Percentiles rank a stretch among this genome's conserved stretches.
Evolutionary conservation across 1,140 invertebrate species (phyloP).

Genomic region (Ylistrum balloti): DNA sequence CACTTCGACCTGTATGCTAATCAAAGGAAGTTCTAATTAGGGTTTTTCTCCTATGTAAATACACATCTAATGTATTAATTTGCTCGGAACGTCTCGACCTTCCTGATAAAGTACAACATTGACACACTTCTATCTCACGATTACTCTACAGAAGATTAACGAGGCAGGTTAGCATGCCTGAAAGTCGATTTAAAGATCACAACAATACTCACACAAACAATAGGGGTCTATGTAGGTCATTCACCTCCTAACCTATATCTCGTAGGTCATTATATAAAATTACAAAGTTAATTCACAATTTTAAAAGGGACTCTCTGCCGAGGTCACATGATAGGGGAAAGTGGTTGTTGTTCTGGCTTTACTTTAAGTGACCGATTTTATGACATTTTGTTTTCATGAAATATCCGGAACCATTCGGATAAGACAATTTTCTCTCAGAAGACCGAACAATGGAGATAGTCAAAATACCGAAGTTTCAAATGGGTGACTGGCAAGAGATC

Average conservation of each 20-base stretch:
- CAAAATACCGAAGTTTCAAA: too few relatives aligned
- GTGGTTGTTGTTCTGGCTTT: too few relatives aligned
- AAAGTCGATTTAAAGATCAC: too few relatives aligned
- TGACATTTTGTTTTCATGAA: too few relatives aligned
- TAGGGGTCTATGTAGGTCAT: background rate
- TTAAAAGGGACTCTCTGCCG: background rate
- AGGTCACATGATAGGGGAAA: background rate
- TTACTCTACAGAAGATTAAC: background rate
- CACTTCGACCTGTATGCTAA: background rate
- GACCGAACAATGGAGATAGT: too few relatives aligned
- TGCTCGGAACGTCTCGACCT: slow-evolving; percentile 11
- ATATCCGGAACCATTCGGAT: too few relatives aligned
- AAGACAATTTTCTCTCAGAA: too few relatives aligned
- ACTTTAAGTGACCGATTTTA: too few relatives aligned
- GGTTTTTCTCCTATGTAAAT: background rate
- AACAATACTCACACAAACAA: background rate
- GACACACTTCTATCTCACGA: background rate
- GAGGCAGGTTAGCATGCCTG: background rate
- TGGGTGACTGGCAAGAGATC: too few relatives aligned
- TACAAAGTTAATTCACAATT: background rate
- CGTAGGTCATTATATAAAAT: too few relatives aligned
- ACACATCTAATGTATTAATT: background rate
- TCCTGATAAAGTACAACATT: background rate
- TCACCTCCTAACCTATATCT: background rate
- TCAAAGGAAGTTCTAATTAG: background rate